Evolutionary conservation across 2,888 invertebrate species (phyloP).

Genomic region (Dorcus hopei): DNA sequence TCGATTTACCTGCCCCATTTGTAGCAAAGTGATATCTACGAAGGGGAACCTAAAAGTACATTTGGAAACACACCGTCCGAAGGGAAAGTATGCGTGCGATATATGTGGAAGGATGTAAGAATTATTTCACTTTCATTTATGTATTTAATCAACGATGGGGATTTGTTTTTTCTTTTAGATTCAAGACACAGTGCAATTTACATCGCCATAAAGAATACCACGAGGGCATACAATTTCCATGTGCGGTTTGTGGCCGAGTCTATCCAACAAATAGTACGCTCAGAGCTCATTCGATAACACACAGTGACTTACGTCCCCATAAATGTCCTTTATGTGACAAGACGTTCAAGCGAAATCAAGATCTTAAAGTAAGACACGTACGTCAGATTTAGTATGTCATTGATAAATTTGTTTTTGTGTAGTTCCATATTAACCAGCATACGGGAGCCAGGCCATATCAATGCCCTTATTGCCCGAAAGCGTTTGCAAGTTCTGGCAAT

Average conservation of each 20-base stretch:
- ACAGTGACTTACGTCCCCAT: conserved; percentile 66
- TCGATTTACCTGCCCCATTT: conserved; percentile 56
- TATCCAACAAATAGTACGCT: conserved; percentile 67
- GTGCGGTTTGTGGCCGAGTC: conserved; percentile 66
- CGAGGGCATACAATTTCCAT: conserved; percentile 57
- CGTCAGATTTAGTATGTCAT: neutral
- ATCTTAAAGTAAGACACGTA: conserved; percentile 58
- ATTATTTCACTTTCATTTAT: conserved; percentile 8
- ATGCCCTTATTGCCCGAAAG: conserved; percentile 70
- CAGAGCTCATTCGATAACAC: conserved; percentile 67
- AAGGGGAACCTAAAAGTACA: conserved; percentile 64
- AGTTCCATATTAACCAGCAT: conserved; percentile 73
- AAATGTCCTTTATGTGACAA: conserved; percentile 67
- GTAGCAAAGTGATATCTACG: conserved; percentile 59
- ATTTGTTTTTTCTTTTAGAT: conserved; percentile 49
- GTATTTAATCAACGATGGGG: neutral
- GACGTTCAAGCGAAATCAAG: conserved; percentile 71
- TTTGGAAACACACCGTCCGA: conserved; percentile 61
- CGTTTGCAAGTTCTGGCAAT: conserved; percentile 70
- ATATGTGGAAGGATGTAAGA: conserved; percentile 68
- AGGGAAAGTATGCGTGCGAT: conserved; percentile 62
- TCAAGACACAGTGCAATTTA: conserved; percentile 63
- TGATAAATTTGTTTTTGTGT: conserved; percentile 35
- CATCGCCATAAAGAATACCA: conserved; percentile 63
- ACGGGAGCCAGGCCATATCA: conserved; percentile 72